Conservation (phyloP, 2,888 invertebrate species). For the Artemia sinica region DNA sequence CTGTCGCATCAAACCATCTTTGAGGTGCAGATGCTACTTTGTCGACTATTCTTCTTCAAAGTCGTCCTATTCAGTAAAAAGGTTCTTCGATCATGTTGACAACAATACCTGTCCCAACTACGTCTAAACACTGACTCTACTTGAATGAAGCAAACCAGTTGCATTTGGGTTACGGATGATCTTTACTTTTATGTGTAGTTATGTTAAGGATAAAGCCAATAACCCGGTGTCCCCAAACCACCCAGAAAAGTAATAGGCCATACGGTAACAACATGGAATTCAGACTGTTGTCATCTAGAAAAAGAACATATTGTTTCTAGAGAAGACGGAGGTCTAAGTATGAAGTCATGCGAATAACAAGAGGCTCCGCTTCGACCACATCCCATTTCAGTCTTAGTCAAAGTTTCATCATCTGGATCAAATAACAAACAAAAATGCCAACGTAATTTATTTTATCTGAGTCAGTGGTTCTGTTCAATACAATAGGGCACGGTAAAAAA, state of each 20-base stretch:
- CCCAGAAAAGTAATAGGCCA: not conserved
- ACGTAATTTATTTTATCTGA: too few relatives aligned
- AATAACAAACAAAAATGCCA: too few relatives aligned
- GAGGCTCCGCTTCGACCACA: too few relatives aligned
- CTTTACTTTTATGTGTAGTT: not conserved
- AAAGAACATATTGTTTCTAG: too few relatives aligned
- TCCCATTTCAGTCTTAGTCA: too few relatives aligned
- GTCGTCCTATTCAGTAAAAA: constrained; percentile 3
- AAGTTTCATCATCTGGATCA: too few relatives aligned
- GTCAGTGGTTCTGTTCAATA: too few relatives aligned
- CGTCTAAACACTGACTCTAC: constrained; percentile 4
- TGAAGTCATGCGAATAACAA: too few relatives aligned
- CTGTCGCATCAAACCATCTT: constrained; percentile 11
- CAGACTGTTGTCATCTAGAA: too few relatives aligned
- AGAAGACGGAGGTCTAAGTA: too few relatives aligned
- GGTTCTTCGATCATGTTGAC: constrained; percentile 2
- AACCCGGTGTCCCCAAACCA: constrained; percentile 6
- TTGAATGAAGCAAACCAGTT: constrained; percentile 13
- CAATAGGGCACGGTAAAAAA: too few relatives aligned
- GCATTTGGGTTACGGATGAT: constrained; percentile 14
- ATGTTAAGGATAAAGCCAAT: not conserved
- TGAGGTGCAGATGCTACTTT: constrained; percentile 8
- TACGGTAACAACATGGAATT: too few relatives aligned
- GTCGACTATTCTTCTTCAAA: constrained; percentile 11
- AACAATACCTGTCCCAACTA: constrained; percentile 9